Evolutionary conservation across 2,113 vertebrate genomes (phyloP).

Genomic region (Vidua macroura): DNA sequence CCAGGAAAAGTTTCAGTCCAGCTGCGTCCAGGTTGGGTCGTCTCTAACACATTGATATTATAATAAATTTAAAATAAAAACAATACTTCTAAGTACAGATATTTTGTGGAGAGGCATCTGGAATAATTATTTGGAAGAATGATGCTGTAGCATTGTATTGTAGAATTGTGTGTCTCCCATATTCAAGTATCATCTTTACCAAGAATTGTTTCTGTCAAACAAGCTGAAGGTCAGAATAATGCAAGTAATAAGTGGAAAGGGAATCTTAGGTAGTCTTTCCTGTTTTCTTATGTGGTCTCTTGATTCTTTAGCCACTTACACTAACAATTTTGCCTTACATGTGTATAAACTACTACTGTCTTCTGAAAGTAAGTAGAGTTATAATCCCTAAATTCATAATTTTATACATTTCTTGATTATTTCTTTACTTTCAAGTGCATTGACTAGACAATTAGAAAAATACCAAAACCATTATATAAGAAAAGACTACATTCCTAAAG

Average conservation of each 20-base stretch:
- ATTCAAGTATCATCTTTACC: neutral
- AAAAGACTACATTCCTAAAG: neutral
- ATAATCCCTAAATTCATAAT: neutral
- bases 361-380: neutral
- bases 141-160: neutral
- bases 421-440: neutral
- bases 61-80: neutral
- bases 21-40: constrained; percentile 84
- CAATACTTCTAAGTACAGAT: neutral
- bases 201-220: neutral
- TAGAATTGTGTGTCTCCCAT: neutral
- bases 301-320: neutral
- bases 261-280: neutral
- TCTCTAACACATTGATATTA: constrained; percentile 24
- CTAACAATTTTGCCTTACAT: neutral
- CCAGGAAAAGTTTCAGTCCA: constrained; percentile 84
- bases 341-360: neutral
- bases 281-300: neutral
- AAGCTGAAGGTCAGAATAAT: neutral
- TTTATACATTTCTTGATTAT: neutral
- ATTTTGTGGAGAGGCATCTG: neutral
- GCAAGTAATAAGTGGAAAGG: neutral
- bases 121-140: neutral
- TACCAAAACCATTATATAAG: neutral
- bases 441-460: neutral